phyloP scores from a whole-genome alignment of 2,113 vertebrate species.

The Lota lota region DNA sequence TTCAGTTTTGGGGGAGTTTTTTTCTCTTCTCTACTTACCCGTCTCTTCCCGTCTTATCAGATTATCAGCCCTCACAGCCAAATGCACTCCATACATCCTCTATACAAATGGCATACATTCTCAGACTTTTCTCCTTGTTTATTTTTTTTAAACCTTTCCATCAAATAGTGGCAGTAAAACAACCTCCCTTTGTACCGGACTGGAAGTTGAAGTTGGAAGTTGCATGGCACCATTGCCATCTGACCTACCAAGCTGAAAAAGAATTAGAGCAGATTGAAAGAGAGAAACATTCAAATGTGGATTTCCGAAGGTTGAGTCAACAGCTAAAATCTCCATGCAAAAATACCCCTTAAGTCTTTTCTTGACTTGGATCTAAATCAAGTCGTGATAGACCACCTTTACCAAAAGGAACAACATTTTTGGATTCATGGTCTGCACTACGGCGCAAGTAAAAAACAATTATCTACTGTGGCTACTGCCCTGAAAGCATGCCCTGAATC shows the following conservation, averaged over 20 bases:
- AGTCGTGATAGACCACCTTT: slow-evolving; percentile 38
- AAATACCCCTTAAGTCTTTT: slow-evolving; percentile 23
- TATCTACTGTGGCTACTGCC: slow-evolving; percentile 10
- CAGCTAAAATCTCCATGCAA: slow-evolving; percentile 13
- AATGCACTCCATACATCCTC: too few relatives aligned
- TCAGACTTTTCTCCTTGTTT: too few relatives aligned
- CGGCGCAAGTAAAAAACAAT: not conserved
- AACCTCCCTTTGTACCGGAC: too few relatives aligned
- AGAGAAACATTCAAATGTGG: slow-evolving; percentile 7
- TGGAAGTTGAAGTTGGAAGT: too few relatives aligned
- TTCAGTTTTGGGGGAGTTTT: too few relatives aligned
- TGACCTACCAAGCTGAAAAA: not conserved
- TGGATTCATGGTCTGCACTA: slow-evolving; percentile 15
- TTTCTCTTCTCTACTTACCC: too few relatives aligned
- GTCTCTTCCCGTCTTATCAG: too few relatives aligned
- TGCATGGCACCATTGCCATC: too few relatives aligned
- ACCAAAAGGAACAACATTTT: slow-evolving; percentile 17
- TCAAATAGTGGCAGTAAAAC: too few relatives aligned
- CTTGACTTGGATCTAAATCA: slow-evolving; percentile 51
- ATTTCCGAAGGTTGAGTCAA: slow-evolving; percentile 6
- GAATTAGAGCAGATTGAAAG: not conserved
- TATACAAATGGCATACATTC: too few relatives aligned
- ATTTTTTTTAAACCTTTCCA: not conserved
- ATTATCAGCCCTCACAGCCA: too few relatives aligned
- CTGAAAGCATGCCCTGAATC: slow-evolving; percentile 2